Evolutionary conservation across 2,888 invertebrate genomes (phyloP).

Genomic region (Arenicola marina): DNA sequence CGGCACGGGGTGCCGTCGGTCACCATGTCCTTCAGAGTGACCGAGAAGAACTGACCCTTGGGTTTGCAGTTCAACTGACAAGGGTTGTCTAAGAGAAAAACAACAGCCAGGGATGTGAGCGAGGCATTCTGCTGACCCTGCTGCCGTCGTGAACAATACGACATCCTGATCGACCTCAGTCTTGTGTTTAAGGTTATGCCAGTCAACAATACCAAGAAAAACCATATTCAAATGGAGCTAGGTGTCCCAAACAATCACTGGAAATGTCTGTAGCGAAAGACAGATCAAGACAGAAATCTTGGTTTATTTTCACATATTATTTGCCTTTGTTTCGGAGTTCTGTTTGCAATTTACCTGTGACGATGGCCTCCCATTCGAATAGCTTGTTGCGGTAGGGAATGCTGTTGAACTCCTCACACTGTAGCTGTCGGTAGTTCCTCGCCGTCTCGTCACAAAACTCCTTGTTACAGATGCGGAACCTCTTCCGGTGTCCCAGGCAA

Average conservation of each 20-base stretch:
- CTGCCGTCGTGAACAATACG: no score
- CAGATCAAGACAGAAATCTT: neutral
- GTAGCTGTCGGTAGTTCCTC: constrained; percentile 75
- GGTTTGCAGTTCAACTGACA: constrained; percentile 84
- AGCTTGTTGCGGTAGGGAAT: constrained; percentile 65
- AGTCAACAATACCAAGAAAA: no score
- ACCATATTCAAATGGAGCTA: no score
- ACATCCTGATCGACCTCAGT: no score
- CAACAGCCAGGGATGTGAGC: neutral
- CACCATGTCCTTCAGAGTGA: constrained; percentile 76
- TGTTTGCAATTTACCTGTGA: no score
- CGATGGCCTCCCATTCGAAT: constrained; percentile 65
- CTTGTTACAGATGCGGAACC: constrained; percentile 81
- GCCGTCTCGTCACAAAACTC: constrained; percentile 73
- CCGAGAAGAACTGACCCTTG: constrained; percentile 74
- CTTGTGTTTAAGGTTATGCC: no score
- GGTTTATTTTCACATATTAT: neutral
- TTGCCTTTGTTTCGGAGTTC: constrained; percentile 49
- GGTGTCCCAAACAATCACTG: no score
- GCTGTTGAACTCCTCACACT: constrained; percentile 76
- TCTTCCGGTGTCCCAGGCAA: constrained; percentile 82
- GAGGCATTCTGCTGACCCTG: neutral
- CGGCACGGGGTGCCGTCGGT: constrained; percentile 86
- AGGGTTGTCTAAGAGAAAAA: constrained; percentile 59
- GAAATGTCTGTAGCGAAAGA: neutral